A percentile compares a stretch with the other conserved stretches of the same genome.
Evolutionary conservation across 2,797 vertebrate species (phyloP).

Genomic region (Hybognathus amarus): DNA sequence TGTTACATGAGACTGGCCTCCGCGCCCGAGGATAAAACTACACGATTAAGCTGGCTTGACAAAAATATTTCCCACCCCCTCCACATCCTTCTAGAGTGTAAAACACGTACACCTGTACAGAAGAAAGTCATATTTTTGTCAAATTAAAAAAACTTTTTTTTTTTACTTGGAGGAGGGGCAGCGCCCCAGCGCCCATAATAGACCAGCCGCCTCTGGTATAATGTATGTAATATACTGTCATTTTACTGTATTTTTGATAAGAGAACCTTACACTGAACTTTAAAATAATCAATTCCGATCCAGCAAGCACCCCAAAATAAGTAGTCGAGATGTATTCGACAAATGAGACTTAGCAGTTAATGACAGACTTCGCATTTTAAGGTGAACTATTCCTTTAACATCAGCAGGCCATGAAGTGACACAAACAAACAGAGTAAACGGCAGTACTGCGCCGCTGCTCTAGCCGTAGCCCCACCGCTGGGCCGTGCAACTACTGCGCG

Average conservation of each 20-base stretch:
- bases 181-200: no score
- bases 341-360: not conserved
- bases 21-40: no score
- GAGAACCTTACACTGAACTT: not conserved
- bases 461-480: conserved; percentile 39
- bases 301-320: not conserved
- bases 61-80: no score
- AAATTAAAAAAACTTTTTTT: no score
- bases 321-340: not conserved
- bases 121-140: no score
- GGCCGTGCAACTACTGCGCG: conserved; percentile 19
- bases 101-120: no score
- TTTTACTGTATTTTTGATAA: not conserved
- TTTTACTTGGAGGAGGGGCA: no score
- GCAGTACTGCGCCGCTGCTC: not conserved
- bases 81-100: no score
- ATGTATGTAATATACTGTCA: not conserved
- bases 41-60: no score
- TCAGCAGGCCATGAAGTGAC: conserved; percentile 22
- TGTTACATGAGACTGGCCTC: no score
- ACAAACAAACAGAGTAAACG: not conserved
- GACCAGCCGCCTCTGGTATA: no score
- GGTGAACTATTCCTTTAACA: not conserved
- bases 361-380: not conserved
- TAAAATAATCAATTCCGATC: not conserved